Percentiles rank a stretch among this genome's conserved stretches.
Conservation (phyloP, 2,113 vertebrate species). For the Eolophus roseicapilla region DNA sequence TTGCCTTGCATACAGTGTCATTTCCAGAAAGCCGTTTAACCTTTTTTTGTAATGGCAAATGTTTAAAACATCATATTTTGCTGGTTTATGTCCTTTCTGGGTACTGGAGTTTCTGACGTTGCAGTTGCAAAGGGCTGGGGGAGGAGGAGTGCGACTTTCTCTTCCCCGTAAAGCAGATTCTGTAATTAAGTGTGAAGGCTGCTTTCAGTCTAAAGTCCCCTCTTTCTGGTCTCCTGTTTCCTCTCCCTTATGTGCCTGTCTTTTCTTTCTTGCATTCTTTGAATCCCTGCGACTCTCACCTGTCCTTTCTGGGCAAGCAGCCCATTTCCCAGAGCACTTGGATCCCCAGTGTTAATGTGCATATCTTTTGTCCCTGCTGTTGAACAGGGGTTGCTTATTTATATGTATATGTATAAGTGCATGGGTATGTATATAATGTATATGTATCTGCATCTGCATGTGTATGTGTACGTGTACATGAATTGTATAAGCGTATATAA, state of each 20-base stretch:
- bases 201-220: not conserved
- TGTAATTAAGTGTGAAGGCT: constrained; percentile 52
- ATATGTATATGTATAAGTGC: not conserved
- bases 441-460: not conserved
- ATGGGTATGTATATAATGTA: too few species aligned
- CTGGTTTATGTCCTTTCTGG: not conserved
- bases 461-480: not conserved
- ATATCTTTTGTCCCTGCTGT: not conserved
- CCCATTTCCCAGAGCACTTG: not conserved
- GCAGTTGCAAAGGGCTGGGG: not conserved
- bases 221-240: constrained; percentile 40
- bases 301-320: not conserved
- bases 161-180: not conserved
- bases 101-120: not conserved
- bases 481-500: not conserved
- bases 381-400: accelerated
- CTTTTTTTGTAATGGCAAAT: not conserved
- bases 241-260: not conserved
- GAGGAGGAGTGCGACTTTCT: accelerated
- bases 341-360: not conserved
- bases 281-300: not conserved
- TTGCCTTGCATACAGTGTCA: not conserved
- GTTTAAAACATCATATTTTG: constrained; percentile 32
- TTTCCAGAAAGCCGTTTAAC: not conserved
- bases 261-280: not conserved